Evolutionary conservation across 2,797 vertebrate genomes (phyloP), one percentile per base, ranked within the genome.

Genomic region (Enoplosus armatus): DNA sequence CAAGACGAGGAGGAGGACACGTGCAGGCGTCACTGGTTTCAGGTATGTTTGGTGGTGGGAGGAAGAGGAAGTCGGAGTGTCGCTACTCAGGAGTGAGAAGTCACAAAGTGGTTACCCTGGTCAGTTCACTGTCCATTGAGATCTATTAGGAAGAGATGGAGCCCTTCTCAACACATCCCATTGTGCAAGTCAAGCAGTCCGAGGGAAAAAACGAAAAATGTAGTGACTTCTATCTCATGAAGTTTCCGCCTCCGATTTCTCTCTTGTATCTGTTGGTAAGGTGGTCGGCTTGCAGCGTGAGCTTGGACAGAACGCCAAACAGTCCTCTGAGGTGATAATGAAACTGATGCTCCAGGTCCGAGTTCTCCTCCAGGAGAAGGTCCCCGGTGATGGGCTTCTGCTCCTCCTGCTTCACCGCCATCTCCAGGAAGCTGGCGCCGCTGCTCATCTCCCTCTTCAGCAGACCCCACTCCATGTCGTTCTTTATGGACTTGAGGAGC

Each of bases 381-480:
- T 78, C 92, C 0, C 87, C 88, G 0, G 65, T 91, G 31, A 84
- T 80, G 0, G 83, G 65, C 67, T 90, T 79, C 79, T 93, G 86
- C 77, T 92, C 90, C 79, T 95, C 92, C 59, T 95, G 94, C 85
- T 95, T 95, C 68, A 95, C 92, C 0, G 95, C 92, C 90, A 95
- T 94, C 78, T 96, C 96, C 85, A 95, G 89, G 86, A 96, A 95
- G 89, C 94, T 94, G 79, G 92, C 81, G 0, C 94, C 92, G 2
- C 91, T 93, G 64, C 88, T 93, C 91, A 95, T 85, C 86, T 96
- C 95, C 77, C 86, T 76, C 86, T 94, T 95, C 68, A 95, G 84
- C 72, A 96, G 71, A 1, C 96, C 96, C 95, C 95, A 96, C 88
- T 96, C 95, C 94, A 96, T 96, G 87, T 96, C 95, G 8, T 95